A percentile compares a stretch with the other conserved stretches of the same genome.
Conservation (phyloP, 1,140 invertebrate genomes). For the Bathynomus jamesi region DNA sequence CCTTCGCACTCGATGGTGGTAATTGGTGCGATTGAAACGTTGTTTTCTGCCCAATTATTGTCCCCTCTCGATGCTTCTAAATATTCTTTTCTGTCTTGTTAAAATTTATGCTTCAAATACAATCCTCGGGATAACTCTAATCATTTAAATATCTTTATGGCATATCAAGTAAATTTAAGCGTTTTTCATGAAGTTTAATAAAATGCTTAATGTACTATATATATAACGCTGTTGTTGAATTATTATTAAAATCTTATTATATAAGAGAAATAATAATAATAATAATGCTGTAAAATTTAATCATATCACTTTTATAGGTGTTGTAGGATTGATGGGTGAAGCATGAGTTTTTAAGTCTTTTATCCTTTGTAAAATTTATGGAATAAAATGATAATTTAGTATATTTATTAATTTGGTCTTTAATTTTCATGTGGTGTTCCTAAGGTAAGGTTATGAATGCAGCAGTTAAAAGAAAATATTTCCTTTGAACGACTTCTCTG, state of each 20-base stretch:
- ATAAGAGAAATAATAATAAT: not conserved
- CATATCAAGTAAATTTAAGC: not conserved
- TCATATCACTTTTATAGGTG: not conserved
- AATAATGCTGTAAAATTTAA: too few relatives aligned
- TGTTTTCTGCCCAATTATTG: too few relatives aligned
- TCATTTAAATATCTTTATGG: not conserved
- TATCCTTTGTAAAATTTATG: not conserved
- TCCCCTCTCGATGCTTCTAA: too few relatives aligned
- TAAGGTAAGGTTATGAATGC: too few relatives aligned
- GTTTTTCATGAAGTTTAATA: not conserved
- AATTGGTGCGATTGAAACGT: too few relatives aligned
- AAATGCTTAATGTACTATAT: not conserved
- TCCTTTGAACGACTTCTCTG: too few relatives aligned
- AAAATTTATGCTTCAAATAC: too few relatives aligned
- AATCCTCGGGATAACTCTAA: too few relatives aligned
- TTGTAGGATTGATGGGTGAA: constrained; percentile 1
- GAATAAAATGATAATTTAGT: not conserved
- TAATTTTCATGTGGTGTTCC: not conserved
- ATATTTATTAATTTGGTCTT: not conserved
- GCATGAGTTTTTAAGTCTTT: constrained; percentile 1
- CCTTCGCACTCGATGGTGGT: too few relatives aligned
- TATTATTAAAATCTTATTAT: not conserved
- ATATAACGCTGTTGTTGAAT: not conserved
- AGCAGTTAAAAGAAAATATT: too few relatives aligned
- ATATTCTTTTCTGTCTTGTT: too few relatives aligned